Base-by-base conservation (phyloP, 2,888 invertebrate species). In the Scaeva pyrastri region DNA sequence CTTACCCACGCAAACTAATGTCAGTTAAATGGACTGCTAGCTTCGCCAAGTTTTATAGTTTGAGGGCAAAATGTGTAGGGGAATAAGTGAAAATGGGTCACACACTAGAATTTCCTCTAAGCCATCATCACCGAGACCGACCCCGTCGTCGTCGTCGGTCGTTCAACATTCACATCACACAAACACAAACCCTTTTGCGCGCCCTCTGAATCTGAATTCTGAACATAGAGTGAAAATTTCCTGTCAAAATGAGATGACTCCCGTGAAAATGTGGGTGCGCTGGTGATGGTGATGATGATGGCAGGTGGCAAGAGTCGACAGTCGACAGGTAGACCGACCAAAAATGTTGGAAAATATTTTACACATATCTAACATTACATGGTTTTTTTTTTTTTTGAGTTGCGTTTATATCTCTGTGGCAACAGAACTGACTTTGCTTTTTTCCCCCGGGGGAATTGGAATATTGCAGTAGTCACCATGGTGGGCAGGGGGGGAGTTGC, bases 351-450 rank as follows among this genome's bases (percentile, higher is more conserved):
- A 62, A 77, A 82, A 82, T 74, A 77, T 82, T 86, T 86, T 74
- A 74, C 82, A 78, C 82, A 78, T 86, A n/a, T n/a, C n/a, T n/a
- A 82, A 82, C 52, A 52, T 82, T 74, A 86, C 82, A 82, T 77
- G 86, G 58, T 31, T 31, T 74, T 7, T 41, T 73, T 41, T 73
- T 74, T 7, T 41, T 70, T 73, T 60, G 82, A 64, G 77, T 70
- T 82, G 82, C 77, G 86, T 71, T 82, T 71, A 86, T 55, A n/a
- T n/a, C n/a, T n/a, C n/a, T n/a, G 64, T 31, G 31, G 31, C 31
- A 31, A 50, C 79, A 62, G 62, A 2, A 55, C 36, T 26, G 12
- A 52, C 14, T 43, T 21, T n/a, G 23, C 55, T 5, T 41, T 14
- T 4, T 21, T 21, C 1, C 21, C 14, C 7, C 23, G 12, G 6